phyloP scores from a whole-genome alignment of 1,140 invertebrate genomes.

The Conus ventricosus region DNA sequence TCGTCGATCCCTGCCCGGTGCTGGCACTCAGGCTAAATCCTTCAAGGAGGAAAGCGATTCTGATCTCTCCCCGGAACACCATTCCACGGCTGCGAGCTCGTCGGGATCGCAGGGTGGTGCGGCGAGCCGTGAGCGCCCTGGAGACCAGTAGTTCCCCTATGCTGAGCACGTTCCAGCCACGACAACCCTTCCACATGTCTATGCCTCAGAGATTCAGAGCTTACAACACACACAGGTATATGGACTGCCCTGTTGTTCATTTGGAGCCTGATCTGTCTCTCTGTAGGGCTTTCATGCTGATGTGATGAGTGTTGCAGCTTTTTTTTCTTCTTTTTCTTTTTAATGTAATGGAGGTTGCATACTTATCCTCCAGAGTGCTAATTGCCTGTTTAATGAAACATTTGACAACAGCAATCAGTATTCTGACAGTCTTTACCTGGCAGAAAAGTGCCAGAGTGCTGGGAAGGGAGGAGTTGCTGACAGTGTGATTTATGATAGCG shows the following conservation, averaged over 20 bases:
- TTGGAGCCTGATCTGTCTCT: not conserved
- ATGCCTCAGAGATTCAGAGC: slow-evolving; percentile 24
- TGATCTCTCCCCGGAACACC: slow-evolving; percentile 55
- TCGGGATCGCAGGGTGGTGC: slow-evolving; percentile 53
- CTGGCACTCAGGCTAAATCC: not conserved
- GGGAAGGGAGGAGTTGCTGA: too few species aligned
- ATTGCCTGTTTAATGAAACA: too few species aligned
- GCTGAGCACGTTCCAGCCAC: not conserved
- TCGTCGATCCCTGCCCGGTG: not conserved
- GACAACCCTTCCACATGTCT: slow-evolving; percentile 29
- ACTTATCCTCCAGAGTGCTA: too few species aligned
- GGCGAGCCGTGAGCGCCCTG: slow-evolving; percentile 69
- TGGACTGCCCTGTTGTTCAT: not conserved
- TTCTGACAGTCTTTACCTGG: too few species aligned
- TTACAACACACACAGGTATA: not conserved
- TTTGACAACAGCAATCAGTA: too few species aligned
- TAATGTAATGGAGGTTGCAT: too few species aligned
- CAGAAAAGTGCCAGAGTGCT: too few species aligned
- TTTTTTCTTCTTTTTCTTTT: too few species aligned
- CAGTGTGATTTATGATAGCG: too few species aligned
- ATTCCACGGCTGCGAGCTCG: slow-evolving; percentile 38
- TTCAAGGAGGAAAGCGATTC: slow-evolving; percentile 55
- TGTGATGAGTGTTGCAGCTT: too few species aligned
- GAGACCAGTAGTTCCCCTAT: slow-evolving; percentile 52
- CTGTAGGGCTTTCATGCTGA: too few species aligned